Percentiles rank a stretch among this genome's conserved stretches.
phyloP scores from a whole-genome alignment of 2,888 invertebrate genomes.

The Eumerus sabulonum region DNA sequence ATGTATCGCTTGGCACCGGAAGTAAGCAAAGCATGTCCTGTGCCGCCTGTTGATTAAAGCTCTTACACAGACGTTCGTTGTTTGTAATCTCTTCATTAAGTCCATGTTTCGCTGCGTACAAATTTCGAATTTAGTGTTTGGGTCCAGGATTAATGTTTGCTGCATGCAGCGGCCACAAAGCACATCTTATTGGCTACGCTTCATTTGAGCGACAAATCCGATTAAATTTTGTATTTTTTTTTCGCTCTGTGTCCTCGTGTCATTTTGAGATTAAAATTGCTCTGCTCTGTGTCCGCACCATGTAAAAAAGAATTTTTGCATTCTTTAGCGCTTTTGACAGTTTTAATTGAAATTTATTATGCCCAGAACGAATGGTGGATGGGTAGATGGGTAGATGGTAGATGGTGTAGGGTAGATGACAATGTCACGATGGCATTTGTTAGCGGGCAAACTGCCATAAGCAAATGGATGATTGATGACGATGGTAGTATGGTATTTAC shows the following conservation, averaged over 20 bases:
- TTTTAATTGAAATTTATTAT: conserved; percentile 69
- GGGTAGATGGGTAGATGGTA: too few species aligned
- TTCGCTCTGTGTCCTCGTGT: conserved; percentile 24
- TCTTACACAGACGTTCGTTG: background rate
- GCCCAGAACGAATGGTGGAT: conserved; percentile 46
- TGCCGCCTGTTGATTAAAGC: background rate
- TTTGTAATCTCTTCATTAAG: conserved; percentile 46
- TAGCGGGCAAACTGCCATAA: conserved; percentile 18
- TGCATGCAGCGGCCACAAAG: background rate
- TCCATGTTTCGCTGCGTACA: conserved; percentile 13
- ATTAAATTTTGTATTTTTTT: conserved; percentile 57
- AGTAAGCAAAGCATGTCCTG: background rate
- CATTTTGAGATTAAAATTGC: conserved; percentile 55
- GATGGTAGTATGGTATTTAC: conserved; percentile 31
- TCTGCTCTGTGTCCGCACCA: too few species aligned
- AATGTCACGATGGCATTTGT: conserved; percentile 38
- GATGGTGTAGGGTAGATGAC: conserved; percentile 17
- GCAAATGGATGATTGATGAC: conserved; percentile 43
- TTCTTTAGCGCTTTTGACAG: conserved; percentile 43
- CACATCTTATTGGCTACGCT: conserved; percentile 66
- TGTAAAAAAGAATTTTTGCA: background rate
- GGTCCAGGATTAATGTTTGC: conserved; percentile 5
- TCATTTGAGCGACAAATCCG: conserved; percentile 71
- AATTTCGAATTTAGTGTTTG: background rate
- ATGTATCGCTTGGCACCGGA: conserved; percentile 37